Evolutionary conservation across 2,888 invertebrate species (phyloP).

Genomic region (Serrognathus titanus): DNA sequence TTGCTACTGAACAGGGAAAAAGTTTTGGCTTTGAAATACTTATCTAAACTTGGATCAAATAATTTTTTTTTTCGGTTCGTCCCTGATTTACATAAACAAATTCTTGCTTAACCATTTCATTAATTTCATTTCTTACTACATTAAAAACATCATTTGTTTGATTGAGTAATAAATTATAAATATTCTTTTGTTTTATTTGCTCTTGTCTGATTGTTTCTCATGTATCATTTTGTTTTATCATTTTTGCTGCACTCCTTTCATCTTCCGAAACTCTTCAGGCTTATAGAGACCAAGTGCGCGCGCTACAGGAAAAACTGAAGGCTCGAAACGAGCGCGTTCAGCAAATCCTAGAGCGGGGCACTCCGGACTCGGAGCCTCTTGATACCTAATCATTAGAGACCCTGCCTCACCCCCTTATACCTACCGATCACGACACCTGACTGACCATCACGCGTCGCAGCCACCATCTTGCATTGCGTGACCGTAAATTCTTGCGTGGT

Average conservation of each 20-base stretch:
- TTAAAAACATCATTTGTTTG: constrained; percentile 30
- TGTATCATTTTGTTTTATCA: constrained; percentile 48
- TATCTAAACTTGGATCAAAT: too few species aligned
- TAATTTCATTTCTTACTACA: constrained; percentile 32
- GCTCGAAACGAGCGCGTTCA: constrained; percentile 87
- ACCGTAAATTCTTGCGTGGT: constrained; percentile 22
- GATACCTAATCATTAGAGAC: constrained; percentile 55
- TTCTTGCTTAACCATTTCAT: not conserved
- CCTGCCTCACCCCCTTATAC: constrained; percentile 1
- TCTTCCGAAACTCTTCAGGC: constrained; percentile 54
- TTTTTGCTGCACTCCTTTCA: constrained; percentile 46
- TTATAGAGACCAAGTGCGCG: constrained; percentile 80
- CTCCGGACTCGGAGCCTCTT: constrained; percentile 75
- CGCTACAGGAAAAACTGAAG: constrained; percentile 82
- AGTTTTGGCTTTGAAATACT: too few species aligned
- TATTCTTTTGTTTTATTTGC: constrained; percentile 20
- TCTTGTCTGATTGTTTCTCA: constrained; percentile 39
- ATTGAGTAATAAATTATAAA: not conserved
- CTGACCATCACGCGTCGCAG: constrained; percentile 41
- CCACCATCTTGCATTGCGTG: constrained; percentile 45
- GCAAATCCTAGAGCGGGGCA: constrained; percentile 81
- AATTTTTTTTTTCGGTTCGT: too few species aligned
- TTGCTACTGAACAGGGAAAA: too few species aligned
- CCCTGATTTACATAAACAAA: too few species aligned
- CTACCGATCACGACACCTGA: constrained; percentile 12